These are phyloP conservation scores for Ibidorhyncha struthersii DNA, from an alignment of 2,113 vertebrate genomes.

Conservation along the genomic window DNA sequence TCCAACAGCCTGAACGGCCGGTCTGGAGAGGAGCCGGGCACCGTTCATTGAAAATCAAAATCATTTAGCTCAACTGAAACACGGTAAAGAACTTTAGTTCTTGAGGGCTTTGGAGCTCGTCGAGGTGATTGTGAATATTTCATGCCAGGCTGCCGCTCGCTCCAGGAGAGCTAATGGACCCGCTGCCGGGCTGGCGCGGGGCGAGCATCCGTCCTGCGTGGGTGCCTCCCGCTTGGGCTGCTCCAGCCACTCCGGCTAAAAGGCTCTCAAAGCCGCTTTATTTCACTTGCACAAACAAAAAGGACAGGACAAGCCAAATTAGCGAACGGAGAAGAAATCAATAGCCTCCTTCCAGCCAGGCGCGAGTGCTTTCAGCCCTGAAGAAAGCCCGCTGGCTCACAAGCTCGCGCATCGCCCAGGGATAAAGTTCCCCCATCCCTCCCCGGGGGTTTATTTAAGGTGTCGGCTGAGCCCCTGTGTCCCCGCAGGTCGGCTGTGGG, in stretches of 20 bases:
- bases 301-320: not conserved
- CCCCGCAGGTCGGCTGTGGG: not conserved
- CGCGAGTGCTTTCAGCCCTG: not conserved
- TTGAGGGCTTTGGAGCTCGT: not conserved
- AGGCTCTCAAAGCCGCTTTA: not conserved
- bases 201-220: rapidly evolving
- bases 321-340: not conserved
- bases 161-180: not conserved
- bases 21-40: not conserved
- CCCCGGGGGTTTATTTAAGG: not conserved
- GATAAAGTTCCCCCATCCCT: rapidly evolving
- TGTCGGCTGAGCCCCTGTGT: not conserved
- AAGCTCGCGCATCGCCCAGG: rapidly evolving
- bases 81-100: not conserved
- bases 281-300: not conserved
- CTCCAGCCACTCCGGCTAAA: not conserved
- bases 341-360: not conserved
- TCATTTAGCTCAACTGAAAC: not conserved
- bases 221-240: not conserved
- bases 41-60: rapidly evolving
- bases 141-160: not conserved
- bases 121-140: not conserved
- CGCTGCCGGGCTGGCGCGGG: not conserved
- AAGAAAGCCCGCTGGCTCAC: rapidly evolving
- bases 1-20: rapidly evolving